A percentile compares a stretch with the other conserved stretches of the same genome.
phyloP scores from a whole-genome alignment of 2,797 vertebrate species.

The Semotilus atromaculatus region DNA sequence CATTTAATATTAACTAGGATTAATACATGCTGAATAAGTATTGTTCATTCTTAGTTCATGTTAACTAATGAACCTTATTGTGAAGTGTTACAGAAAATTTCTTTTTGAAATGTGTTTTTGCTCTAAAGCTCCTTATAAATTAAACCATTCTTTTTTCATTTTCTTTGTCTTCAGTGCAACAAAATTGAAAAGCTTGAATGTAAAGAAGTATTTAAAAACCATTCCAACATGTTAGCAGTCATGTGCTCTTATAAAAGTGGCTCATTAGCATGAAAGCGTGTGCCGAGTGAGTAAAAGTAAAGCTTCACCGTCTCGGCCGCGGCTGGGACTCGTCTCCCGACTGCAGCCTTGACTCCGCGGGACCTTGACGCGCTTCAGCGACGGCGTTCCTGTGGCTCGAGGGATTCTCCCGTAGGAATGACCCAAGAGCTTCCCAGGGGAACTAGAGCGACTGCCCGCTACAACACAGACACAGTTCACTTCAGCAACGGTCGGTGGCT shows the following conservation, averaged over 20 bases:
- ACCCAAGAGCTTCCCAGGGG: slow-evolving; percentile 89
- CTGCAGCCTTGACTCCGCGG: slow-evolving; percentile 97
- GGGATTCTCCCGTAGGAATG: slow-evolving; percentile 83
- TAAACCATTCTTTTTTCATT: no score
- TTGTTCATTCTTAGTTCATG: no score
- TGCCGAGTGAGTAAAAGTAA: not conserved
- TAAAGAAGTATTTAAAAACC: not conserved
- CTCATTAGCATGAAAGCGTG: no score
- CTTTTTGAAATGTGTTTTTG: no score
- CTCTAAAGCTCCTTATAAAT: no score
- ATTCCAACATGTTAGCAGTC: not conserved
- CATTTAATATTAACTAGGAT: no score
- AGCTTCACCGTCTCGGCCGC: slow-evolving; percentile 84
- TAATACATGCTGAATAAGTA: no score
- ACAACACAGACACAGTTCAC: slow-evolving; percentile 42
- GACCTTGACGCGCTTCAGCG: slow-evolving; percentile 86
- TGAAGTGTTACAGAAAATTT: no score
- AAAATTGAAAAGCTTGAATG: not conserved
- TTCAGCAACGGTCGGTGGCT: not conserved
- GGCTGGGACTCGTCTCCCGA: slow-evolving; percentile 92
- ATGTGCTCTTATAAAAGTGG: not conserved
- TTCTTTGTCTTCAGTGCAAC: no score
- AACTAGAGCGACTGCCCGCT: slow-evolving; percentile 95
- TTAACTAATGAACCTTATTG: no score
- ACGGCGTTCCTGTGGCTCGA: slow-evolving; percentile 75